Evolutionary conservation across 1,140 invertebrate genomes (phyloP), one percentile per base, ranked within the genome.

Genomic region (Octopus bimaculoides): DNA sequence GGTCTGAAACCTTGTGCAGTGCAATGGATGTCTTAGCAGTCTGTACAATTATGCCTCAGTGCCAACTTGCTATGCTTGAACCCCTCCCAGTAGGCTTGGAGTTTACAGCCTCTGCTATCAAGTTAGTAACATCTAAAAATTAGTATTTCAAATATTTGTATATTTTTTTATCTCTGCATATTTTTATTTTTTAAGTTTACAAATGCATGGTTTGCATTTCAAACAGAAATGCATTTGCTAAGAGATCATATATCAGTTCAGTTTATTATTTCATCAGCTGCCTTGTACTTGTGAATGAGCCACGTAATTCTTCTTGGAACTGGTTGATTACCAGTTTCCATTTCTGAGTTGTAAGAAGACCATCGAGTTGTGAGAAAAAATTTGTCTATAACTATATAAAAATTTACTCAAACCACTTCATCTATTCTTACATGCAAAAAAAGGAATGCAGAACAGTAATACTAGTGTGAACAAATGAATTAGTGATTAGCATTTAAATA

Each of bases 21-120:
- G 96, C 96, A 6, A 88, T 98, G 75, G 97, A 98, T 90, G 95
- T 96, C 73, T 91, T 99, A 20, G 94, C 95, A 0, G 94, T 98
- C 74, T 97, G 96, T 88, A 95, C 95, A 79, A 94, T 98, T 12
- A 94, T 96, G 83, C 96, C 96, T n/a, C 93, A 94, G 83, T 95
- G 96, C 0, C 96, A 97, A 91, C 86, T 95, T 52, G 86, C 94
- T 12, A 91, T 97, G 41, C 95, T 95, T 81, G 94, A 97, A 82
- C 93, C 83, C 5, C 77, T 89, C 54, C 74, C 26, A 14, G 74
- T 75, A 6, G 85, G 86, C 17, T 85, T 88, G 66, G 82, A 87
- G 55, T 61, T 81, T 6, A 53, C 77, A 9, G 85, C 86, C 26
- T 87, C 87, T 52, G 84, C 84, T 20, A 86, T 89, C 81, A 89